Percentiles rank a stretch among this genome's conserved stretches.
These are phyloP conservation scores for Potamarius usumacintae DNA, from an alignment of 2,113 vertebrate genomes.

Conservation along the genomic window DNA sequence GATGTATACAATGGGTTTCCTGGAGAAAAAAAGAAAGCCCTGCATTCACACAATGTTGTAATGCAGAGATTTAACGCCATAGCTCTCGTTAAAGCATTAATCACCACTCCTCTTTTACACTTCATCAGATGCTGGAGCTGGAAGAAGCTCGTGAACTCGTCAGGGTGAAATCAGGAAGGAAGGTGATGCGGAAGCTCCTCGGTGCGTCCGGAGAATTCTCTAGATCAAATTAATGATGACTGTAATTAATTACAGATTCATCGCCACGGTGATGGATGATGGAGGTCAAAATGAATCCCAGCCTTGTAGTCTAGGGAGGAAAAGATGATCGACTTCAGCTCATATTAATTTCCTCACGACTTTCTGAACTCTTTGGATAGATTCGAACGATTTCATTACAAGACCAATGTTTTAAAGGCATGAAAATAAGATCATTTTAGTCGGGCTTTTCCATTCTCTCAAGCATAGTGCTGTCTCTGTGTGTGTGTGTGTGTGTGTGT, in stretches of 20 bases:
- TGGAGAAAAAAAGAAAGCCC: too few species aligned
- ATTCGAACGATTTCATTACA: not conserved
- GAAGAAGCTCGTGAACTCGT: not conserved
- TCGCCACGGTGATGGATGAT: not conserved
- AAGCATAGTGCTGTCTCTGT: too few species aligned
- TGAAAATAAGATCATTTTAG: too few species aligned
- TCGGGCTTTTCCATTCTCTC: not conserved
- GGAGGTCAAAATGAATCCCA: not conserved
- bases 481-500: too few species aligned
- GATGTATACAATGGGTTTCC: too few species aligned
- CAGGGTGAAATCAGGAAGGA: not conserved
- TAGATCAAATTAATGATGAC: slow-evolving; percentile 4
- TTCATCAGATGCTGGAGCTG: not conserved
- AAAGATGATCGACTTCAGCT: not conserved
- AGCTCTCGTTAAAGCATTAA: not conserved
- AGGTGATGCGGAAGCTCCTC: not conserved
- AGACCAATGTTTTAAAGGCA: not conserved
- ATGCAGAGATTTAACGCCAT: not conserved
- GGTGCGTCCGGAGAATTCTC: not conserved
- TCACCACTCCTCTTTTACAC: not conserved
- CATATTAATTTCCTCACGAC: not conserved
- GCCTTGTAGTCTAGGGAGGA: not conserved
- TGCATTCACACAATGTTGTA: not conserved
- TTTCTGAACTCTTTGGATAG: not conserved
- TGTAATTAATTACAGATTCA: not conserved